phyloP scores from a whole-genome alignment of 2,888 invertebrate species.

The Scaptomyza caliginosa region DNA sequence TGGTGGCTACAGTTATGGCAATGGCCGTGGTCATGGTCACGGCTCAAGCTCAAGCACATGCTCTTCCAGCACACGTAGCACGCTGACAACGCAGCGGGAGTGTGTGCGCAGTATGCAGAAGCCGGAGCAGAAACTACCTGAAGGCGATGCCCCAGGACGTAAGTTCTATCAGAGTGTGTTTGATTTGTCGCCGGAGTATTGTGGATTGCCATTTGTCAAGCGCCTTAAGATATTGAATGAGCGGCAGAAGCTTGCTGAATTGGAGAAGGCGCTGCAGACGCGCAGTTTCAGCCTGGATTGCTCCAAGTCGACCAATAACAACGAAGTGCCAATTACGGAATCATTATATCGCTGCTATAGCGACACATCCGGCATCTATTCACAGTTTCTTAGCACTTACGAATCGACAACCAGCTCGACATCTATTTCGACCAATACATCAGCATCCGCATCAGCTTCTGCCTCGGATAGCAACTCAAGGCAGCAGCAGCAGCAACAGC shows the following conservation, averaged over 20 bases:
- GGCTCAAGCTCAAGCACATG: conserved; percentile 60
- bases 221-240: conserved; percentile 95
- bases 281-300: conserved; percentile 93
- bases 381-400: conserved; percentile 83
- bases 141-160: conserved; percentile 30
- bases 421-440: conserved; percentile 75
- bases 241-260: conserved; percentile 92
- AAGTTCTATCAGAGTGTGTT: conserved; percentile 93
- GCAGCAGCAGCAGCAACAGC: conserved; percentile 24
- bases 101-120: conserved; percentile 49
- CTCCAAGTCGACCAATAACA: conserved; percentile 85
- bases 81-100: conserved; percentile 44
- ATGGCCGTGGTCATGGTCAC: conserved; percentile 24
- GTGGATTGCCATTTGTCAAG: conserved; percentile 93
- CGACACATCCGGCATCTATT: conserved; percentile 90
- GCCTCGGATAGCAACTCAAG: conserved; percentile 63
- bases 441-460: conserved; percentile 52
- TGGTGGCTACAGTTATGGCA: conserved; percentile 22
- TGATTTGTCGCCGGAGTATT: conserved; percentile 94
- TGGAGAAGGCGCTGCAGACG: conserved; percentile 90
- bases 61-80: conserved; percentile 52
- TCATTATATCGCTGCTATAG: conserved; percentile 91
- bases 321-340: conserved; percentile 83
- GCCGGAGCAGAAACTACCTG: conserved; percentile 66
- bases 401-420: conserved; percentile 84